These are phyloP conservation scores for Laticauda laticaudata DNA, from an alignment of 2,113 vertebrate genomes.

Conservation along the genomic window DNA sequence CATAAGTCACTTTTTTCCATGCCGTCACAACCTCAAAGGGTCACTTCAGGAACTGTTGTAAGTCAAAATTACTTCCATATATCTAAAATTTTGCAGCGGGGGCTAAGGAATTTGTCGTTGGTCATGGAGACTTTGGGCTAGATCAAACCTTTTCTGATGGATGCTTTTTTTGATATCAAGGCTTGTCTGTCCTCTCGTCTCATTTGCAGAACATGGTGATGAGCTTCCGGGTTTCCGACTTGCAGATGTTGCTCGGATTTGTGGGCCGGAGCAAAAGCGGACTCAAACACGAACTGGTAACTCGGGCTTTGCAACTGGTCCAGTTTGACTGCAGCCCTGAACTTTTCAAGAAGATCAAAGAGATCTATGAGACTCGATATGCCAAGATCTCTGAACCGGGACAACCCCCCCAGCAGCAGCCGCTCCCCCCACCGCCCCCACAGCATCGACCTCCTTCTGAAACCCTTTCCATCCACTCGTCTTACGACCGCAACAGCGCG, in stretches of 20 bases:
- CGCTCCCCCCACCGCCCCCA: background rate
- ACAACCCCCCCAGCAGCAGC: slow-evolving; percentile 47
- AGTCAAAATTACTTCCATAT: no score
- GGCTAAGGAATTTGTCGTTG: no score
- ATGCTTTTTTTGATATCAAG: background rate
- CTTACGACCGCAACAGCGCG: slow-evolving; percentile 68
- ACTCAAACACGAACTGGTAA: slow-evolving; percentile 96
- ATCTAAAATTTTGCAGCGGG: no score
- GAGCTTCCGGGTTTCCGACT: slow-evolving; percentile 98
- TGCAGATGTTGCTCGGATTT: slow-evolving; percentile 96
- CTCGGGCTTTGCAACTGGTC: slow-evolving; percentile 89
- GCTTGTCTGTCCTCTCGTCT: background rate
- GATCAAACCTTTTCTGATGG: background rate
- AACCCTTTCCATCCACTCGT: slow-evolving; percentile 73
- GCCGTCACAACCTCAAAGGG: no score
- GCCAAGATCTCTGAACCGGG: slow-evolving; percentile 78
- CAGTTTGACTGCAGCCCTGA: slow-evolving; percentile 97
- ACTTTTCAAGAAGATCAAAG: slow-evolving; percentile 95
- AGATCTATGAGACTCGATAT: slow-evolving; percentile 95
- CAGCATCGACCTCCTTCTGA: slow-evolving; percentile 76
- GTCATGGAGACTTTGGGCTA: background rate
- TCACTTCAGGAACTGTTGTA: no score
- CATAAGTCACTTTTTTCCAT: no score
- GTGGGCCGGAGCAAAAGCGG: slow-evolving; percentile 99
- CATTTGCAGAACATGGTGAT: slow-evolving; percentile 94